Evolutionary conservation across 1,140 invertebrate genomes (phyloP).

Genomic region (Drosophila carrolli): DNA sequence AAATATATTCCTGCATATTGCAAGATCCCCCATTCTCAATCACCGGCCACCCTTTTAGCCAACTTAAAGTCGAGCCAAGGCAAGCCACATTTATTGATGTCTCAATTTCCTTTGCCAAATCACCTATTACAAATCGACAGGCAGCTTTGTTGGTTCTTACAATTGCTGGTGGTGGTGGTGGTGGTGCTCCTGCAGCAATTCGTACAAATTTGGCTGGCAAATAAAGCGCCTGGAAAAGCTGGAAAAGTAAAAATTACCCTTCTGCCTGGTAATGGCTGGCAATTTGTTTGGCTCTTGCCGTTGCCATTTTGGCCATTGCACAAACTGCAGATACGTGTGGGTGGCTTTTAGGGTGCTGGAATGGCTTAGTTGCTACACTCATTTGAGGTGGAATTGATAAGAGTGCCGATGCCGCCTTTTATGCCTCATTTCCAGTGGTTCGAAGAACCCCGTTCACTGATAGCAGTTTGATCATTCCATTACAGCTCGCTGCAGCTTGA

Average conservation of each 20-base stretch:
- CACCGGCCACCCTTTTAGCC: conserved; percentile 1
- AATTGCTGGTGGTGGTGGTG: conserved; percentile 32
- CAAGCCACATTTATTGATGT: conserved; percentile 82
- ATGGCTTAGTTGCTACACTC: conserved; percentile 19
- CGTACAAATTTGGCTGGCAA: conserved; percentile 82
- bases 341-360: conserved; percentile 10
- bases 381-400: conserved; percentile 45
- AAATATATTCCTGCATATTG: conserved; percentile 44
- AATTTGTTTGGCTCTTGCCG: conserved; percentile 73
- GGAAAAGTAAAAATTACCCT: conserved; percentile 81
- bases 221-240: conserved; percentile 71
- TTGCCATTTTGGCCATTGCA: conserved; percentile 58
- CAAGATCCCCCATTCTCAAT: neutral
- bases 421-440: conserved; percentile 58
- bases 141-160: conserved; percentile 75
- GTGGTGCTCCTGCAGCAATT: conserved; percentile 61
- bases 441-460: conserved; percentile 29
- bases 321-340: conserved; percentile 57
- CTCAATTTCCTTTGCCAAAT: conserved; percentile 82
- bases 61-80: conserved; percentile 42
- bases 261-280: conserved; percentile 76
- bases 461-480: conserved; percentile 58
- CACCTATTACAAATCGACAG: conserved; percentile 82
- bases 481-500: conserved; percentile 50
- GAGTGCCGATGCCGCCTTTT: conserved; percentile 32